A percentile compares a stretch with the other conserved stretches of the same genome.
These are phyloP conservation scores for Drosophila pseudoananassae DNA, from an alignment of 1,140 invertebrate genomes.

Conservation along the genomic window DNA sequence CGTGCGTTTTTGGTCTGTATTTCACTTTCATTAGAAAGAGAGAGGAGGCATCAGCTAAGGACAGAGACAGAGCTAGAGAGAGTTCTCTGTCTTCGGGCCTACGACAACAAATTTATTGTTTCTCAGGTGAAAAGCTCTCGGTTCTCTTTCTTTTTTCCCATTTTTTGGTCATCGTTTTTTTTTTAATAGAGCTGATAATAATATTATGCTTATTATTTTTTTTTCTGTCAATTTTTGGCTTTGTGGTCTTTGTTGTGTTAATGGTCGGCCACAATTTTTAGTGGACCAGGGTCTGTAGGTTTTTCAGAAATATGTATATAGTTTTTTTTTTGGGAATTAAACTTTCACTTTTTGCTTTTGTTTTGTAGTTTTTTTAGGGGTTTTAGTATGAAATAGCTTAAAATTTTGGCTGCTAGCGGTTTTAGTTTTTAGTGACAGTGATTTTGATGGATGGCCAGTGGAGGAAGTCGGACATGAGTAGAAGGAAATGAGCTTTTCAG, in stretches of 20 bases:
- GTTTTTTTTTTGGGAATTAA: conserved; percentile 60
- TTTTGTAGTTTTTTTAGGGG: conserved; percentile 56
- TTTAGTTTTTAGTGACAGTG: conserved; percentile 21
- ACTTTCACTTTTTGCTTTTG: conserved; percentile 79
- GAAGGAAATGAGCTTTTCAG: conserved; percentile 6
- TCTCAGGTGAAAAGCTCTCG: conserved; percentile 49
- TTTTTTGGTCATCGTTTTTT: conserved; percentile 31
- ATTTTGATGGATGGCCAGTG: conserved; percentile 20
- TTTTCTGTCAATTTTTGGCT: conserved; percentile 32
- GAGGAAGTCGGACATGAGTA: conserved; percentile 20
- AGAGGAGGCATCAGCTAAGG: neutral
- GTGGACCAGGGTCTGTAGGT: conserved; percentile 60
- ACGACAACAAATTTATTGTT: conserved; percentile 75
- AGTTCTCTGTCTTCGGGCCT: conserved; percentile 51
- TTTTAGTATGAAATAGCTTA: conserved; percentile 67
- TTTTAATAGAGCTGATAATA: conserved; percentile 45
- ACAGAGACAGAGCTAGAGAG: neutral
- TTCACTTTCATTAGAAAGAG: conserved; percentile 83
- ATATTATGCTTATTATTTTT: conserved; percentile 52
- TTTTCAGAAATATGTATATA: conserved; percentile 27
- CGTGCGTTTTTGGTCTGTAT: conserved; percentile 51
- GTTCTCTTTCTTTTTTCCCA: conserved; percentile 25
- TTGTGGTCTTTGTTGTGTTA: conserved; percentile 69
- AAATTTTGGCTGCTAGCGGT: conserved; percentile 11
- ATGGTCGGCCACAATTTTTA: conserved; percentile 74